A percentile compares a stretch with the other conserved stretches of the same genome.
Conservation (phyloP, 2,888 invertebrate genomes). For the Rutpela maculata region DNA sequence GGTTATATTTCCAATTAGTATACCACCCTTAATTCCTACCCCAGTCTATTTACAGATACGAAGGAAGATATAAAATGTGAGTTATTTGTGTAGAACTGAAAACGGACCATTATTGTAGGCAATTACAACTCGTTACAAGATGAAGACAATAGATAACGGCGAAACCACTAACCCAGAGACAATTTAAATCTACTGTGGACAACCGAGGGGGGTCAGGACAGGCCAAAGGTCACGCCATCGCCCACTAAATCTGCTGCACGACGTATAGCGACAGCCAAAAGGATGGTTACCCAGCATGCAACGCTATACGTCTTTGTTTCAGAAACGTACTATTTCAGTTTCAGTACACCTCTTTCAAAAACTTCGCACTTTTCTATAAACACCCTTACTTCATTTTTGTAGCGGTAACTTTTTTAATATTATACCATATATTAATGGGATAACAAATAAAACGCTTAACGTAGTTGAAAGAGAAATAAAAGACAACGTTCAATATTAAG, state of each 20-base stretch:
- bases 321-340: constrained; percentile 37
- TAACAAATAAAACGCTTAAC: no score
- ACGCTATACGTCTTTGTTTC: constrained; percentile 56
- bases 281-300: constrained; percentile 71
- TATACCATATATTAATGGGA: no score
- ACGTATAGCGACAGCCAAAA: constrained; percentile 68
- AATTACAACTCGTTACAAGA: constrained; percentile 70
- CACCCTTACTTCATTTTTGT: constrained; percentile 13
- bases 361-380: no score
- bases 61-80: constrained; percentile 55
- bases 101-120: constrained; percentile 63
- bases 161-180: constrained; percentile 71
- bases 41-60: constrained; percentile 40
- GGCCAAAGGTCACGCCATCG: constrained; percentile 73
- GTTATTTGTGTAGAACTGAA: constrained; percentile 54
- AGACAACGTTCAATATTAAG: constrained; percentile 12
- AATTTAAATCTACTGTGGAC: constrained; percentile 72
- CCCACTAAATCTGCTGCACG: constrained; percentile 72
- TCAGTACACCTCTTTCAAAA: constrained; percentile 24
- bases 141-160: constrained; percentile 70
- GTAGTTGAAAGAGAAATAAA: not conserved
- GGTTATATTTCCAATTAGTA: constrained; percentile 41
- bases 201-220: constrained; percentile 66
- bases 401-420: not conserved
- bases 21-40: constrained; percentile 44